A percentile compares a stretch with the other conserved stretches of the same genome.
phyloP scores from a whole-genome alignment of 2,797 vertebrate species.

The Uromys caudimaculatus region DNA sequence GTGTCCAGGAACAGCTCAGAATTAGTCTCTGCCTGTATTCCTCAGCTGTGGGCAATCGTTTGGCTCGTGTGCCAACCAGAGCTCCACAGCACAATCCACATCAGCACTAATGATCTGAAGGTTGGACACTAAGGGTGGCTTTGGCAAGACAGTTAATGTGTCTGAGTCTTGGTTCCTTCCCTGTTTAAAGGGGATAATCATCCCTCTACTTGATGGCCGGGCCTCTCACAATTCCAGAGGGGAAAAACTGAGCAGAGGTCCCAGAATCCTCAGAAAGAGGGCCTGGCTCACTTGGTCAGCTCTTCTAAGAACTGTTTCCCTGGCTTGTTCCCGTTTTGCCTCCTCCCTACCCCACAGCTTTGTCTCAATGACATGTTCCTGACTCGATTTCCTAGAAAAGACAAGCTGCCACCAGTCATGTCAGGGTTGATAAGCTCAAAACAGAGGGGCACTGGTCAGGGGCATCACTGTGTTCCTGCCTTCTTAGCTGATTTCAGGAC shows the following conservation, averaged over 20 bases:
- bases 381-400: neutral
- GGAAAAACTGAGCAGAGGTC: neutral
- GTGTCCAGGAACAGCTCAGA: neutral
- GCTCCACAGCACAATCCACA: neutral
- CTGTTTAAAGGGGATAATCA: neutral
- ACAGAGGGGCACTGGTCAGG: neutral
- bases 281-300: neutral
- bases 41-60: neutral
- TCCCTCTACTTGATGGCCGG: neutral
- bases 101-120: neutral
- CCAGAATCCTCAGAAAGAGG: conserved; percentile 24
- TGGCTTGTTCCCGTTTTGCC: neutral
- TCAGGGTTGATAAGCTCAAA: neutral
- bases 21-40: neutral
- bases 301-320: neutral
- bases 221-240: neutral
- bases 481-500: neutral
- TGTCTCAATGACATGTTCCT: neutral
- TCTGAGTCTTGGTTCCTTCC: neutral
- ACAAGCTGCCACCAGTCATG: neutral
- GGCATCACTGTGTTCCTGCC: neutral
- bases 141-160: neutral
- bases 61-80: neutral
- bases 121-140: neutral
- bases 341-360: neutral